Evolutionary conservation across 2,888 invertebrate species (phyloP).

Genomic region (Timandra comae): DNA sequence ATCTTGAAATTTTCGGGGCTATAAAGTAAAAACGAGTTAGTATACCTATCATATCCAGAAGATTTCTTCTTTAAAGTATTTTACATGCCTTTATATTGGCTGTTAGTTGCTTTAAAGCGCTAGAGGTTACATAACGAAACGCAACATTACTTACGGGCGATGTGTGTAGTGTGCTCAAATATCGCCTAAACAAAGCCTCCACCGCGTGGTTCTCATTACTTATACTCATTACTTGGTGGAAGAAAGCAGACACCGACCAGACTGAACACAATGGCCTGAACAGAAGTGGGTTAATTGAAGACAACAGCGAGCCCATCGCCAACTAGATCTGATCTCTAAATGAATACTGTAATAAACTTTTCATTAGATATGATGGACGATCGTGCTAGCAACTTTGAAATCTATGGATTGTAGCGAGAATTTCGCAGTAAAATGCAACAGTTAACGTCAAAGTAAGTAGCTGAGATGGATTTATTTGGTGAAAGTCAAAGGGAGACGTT

Average conservation of each 20-base stretch:
- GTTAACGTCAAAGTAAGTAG: too few relatives aligned
- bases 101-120: constrained; percentile 17
- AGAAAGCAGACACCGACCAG: constrained; percentile 72
- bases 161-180: constrained; percentile 50
- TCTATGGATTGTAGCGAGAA: too few relatives aligned
- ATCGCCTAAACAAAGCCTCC: constrained; percentile 48
- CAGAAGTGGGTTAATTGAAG: constrained; percentile 72
- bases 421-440: too few relatives aligned
- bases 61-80: too few relatives aligned
- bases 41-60: too few relatives aligned
- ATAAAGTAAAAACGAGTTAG: too few relatives aligned
- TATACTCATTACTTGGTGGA: constrained; percentile 56
- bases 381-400: too few relatives aligned
- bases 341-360: constrained; percentile 50
- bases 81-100: too few relatives aligned
- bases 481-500: too few relatives aligned
- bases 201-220: constrained; percentile 50
- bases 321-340: constrained; percentile 54
- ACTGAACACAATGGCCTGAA: constrained; percentile 60
- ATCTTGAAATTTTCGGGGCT: too few relatives aligned
- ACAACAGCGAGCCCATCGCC: constrained; percentile 53
- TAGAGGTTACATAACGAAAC: constrained; percentile 25
- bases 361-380: constrained; percentile 30
- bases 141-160: constrained; percentile 37
- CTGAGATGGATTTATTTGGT: too few relatives aligned